Conservation (phyloP, 2,888 invertebrate species). For the Ophion slaviceki region DNA sequence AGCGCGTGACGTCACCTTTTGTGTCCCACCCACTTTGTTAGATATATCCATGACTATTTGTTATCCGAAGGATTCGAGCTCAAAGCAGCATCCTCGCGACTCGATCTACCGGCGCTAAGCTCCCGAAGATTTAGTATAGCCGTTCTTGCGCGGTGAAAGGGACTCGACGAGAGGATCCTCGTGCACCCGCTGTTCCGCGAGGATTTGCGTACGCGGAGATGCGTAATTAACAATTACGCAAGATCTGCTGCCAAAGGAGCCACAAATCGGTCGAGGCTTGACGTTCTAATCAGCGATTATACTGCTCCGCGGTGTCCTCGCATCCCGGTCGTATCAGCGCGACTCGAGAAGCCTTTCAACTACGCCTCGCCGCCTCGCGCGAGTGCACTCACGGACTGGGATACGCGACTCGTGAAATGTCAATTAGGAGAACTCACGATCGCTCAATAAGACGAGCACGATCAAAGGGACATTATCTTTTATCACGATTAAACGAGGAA, state of each 20-base stretch:
- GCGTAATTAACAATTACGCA: slow-evolving; percentile 82
- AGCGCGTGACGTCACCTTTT: not conserved
- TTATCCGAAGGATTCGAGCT: slow-evolving; percentile 16
- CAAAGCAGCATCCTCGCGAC: not conserved
- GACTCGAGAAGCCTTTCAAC: not conserved
- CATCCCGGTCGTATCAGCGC: not conserved
- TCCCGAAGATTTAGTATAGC: not conserved
- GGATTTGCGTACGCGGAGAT: slow-evolving; percentile 71
- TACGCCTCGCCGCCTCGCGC: not conserved
- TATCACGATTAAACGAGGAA: not conserved
- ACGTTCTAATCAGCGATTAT: slow-evolving; percentile 56
- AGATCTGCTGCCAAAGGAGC: slow-evolving; percentile 80
- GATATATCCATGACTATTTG: not conserved
- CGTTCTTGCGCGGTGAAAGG: slow-evolving; percentile 60
- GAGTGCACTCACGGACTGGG: not conserved
- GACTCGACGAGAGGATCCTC: slow-evolving; percentile 18
- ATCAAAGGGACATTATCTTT: not conserved
- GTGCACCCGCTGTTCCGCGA: slow-evolving; percentile 28
- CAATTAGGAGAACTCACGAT: not conserved
- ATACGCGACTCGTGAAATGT: not conserved
- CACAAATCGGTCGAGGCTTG: slow-evolving; percentile 80
- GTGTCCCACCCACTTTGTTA: not conserved
- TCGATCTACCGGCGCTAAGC: not conserved
- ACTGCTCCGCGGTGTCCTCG: slow-evolving; percentile 1
- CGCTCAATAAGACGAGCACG: not conserved